A percentile compares a stretch with the other conserved stretches of the same genome.
Evolutionary conservation across 2,113 vertebrate genomes (phyloP).

Genomic region (Corvus hawaiiensis): DNA sequence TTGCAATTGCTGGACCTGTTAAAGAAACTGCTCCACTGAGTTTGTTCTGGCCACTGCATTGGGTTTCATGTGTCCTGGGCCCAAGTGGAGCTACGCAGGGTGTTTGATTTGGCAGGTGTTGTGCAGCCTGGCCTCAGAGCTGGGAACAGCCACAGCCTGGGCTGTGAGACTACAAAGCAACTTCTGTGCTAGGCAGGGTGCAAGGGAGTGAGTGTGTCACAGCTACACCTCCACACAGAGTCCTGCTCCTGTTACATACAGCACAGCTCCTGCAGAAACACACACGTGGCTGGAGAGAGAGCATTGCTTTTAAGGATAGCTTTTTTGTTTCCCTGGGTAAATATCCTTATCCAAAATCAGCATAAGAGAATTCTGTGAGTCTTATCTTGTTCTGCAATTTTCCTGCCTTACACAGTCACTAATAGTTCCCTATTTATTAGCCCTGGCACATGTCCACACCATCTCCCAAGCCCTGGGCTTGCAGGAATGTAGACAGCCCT

Average conservation of each 20-base stretch:
- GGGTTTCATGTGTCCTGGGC: background rate
- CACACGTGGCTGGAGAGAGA: background rate
- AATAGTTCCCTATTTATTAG: slow-evolving; percentile 9
- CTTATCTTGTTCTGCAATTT: slow-evolving; percentile 47
- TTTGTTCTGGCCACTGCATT: background rate
- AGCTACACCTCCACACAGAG: background rate
- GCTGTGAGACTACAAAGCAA: background rate
- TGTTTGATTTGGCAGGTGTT: background rate
- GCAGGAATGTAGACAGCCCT: background rate
- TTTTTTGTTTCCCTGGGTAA: background rate
- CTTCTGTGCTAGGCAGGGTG: background rate
- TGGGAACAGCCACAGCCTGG: background rate
- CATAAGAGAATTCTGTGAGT: background rate
- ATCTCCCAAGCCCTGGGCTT: background rate
- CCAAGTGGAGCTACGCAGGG: accelerated
- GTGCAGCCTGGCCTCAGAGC: background rate
- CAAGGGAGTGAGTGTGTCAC: background rate
- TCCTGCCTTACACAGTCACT: background rate
- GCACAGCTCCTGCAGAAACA: background rate
- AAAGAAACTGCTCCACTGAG: background rate
- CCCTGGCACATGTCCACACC: background rate
- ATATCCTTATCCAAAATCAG: slow-evolving; percentile 24
- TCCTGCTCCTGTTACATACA: background rate
- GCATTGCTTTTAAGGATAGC: background rate
- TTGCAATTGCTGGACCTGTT: background rate